Evolutionary conservation across 2,888 invertebrate species (phyloP), one percentile per base, ranked within the genome.

Genomic region (Xanthia togata): DNA sequence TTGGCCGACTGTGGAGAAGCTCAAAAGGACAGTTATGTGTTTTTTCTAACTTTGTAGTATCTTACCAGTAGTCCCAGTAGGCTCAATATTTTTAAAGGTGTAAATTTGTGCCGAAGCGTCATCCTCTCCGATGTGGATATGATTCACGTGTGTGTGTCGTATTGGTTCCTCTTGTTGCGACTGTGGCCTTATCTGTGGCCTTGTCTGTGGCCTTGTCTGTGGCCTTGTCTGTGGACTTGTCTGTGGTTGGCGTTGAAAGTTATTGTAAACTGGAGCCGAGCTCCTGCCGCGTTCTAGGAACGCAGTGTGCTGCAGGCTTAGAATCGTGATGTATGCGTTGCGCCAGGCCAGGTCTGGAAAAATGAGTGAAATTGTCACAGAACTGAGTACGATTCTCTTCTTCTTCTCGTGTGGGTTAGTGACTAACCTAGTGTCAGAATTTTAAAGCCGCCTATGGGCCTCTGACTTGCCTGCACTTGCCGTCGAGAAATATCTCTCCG

Each of bases 291-390:
- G 47, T 86, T 93, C 72, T 9, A 96, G 88, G 86, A 91, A 95
- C n/a, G 97, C 89, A 55, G 93, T 95, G 89, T 97, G 97, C 78
- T 96, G 96, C 0, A 97, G 93, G 73, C 94, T 96, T 55, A 97
- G 93, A 0, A 96, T 96, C 14, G 97, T 96, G 4, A 97, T 93
- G 76, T 93, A 93, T 75, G 91, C 88, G 69, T 92, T 92, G 59
- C 92, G 93, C 2, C 88, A 85, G 5, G 91, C 90, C 0, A 85
- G 69, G 82, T 95, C 95, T 95, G 91, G 4, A 91, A 91, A 63
- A 44, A 17, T n/a, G 8, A 1, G 9, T 38, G 9, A 38, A 38
- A 38, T 38, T 38, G 9, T 38, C 9, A 38, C 38, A 38, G 38
- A 38, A 38, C 38, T 38, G 38, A 38, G 38, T 38, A 38, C 38